Evolutionary conservation across 2,797 vertebrate species (phyloP).

Genomic region (Botia kubotai): DNA sequence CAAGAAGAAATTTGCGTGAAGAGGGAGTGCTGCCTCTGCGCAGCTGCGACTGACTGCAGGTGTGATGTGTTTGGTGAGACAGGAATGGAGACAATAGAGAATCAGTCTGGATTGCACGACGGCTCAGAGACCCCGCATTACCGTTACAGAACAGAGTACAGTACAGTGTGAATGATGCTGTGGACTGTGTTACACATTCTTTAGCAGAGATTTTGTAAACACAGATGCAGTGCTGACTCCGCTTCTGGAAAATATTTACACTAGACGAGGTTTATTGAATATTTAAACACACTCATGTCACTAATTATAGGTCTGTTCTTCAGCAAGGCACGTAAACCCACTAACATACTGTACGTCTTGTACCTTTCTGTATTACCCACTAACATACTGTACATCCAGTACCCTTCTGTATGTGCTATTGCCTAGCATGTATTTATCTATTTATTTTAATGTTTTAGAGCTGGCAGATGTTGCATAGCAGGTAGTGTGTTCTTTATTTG

Average conservation of each 20-base stretch:
- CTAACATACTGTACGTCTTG: background rate
- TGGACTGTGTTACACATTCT: conserved; percentile 12
- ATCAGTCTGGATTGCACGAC: background rate
- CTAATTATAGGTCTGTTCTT: background rate
- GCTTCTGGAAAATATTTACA: conserved; percentile 12
- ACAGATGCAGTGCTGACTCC: background rate
- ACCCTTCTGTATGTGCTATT: background rate
- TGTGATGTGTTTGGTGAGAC: background rate
- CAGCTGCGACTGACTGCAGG: background rate
- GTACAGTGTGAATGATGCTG: background rate
- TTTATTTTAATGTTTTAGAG: conserved; percentile 10
- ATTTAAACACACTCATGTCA: conserved; percentile 10
- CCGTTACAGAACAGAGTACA: background rate
- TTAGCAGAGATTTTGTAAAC: conserved; percentile 22
- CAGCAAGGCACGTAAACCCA: background rate
- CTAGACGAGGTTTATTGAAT: conserved; percentile 1
- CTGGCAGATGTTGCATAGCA: background rate
- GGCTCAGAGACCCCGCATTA: background rate
- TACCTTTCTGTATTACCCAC: background rate
- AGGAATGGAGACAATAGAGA: background rate
- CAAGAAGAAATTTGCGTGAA: conserved; percentile 96
- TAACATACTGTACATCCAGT: background rate
- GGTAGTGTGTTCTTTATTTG: background rate
- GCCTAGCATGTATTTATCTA: background rate
- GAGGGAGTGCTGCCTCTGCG: background rate